A percentile compares a stretch with the other conserved stretches of the same genome.
Evolutionary conservation across 2,113 vertebrate genomes (phyloP).

Genomic region (Todiramphus saurophagus): DNA sequence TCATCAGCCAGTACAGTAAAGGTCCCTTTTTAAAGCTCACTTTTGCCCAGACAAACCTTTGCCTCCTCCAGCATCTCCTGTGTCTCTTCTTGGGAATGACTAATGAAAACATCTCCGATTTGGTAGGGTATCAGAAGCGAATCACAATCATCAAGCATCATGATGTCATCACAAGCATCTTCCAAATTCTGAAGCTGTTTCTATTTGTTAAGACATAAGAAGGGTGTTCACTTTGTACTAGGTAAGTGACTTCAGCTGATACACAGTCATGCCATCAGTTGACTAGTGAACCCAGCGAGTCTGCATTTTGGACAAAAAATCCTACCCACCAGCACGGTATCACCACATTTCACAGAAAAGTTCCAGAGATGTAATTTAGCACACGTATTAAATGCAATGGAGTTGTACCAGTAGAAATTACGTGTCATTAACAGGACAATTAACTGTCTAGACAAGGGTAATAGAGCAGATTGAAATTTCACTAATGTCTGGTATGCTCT

Average conservation of each 20-base stretch:
- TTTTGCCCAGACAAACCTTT: constrained; percentile 78
- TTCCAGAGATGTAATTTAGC: background rate
- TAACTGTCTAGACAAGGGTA: background rate
- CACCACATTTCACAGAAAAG: background rate
- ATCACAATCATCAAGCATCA: constrained; percentile 91
- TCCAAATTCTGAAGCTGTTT: constrained; percentile 95
- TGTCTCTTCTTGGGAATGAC: constrained; percentile 92
- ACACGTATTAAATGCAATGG: background rate
- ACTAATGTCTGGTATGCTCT: background rate
- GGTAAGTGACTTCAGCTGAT: background rate
- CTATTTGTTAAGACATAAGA: constrained; percentile 63
- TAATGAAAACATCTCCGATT: constrained; percentile 95
- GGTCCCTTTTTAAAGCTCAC: background rate
- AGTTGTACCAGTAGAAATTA: background rate
- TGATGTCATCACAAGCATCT: constrained; percentile 92
- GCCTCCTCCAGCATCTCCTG: constrained; percentile 94
- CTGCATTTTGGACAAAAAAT: background rate
- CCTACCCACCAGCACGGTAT: background rate
- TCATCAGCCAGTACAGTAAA: background rate
- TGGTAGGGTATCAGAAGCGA: constrained; percentile 88
- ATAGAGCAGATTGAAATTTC: background rate
- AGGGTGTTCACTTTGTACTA: background rate
- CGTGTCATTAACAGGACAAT: background rate
- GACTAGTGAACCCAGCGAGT: background rate
- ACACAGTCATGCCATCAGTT: background rate